Base-by-base conservation (phyloP, 2,888 invertebrate genomes). In the Magallana nippona region DNA sequence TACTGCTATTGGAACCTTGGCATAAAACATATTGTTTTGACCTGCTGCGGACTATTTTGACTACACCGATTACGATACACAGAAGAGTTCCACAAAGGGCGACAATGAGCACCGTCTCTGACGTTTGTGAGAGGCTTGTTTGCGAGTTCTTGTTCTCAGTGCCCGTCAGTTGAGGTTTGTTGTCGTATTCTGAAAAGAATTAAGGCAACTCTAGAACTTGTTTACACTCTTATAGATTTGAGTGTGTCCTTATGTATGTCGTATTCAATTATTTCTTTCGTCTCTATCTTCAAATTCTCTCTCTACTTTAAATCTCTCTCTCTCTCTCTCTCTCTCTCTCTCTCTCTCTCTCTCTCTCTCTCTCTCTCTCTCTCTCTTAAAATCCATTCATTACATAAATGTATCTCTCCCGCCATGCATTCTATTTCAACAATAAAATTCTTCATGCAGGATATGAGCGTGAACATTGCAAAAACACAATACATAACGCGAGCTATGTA, bases 11-110 rank as follows among this genome's bases (percentile, higher is more conserved):
- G 27, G 71, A 71, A 15, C 3, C 13, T 71, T 32, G 19, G 15
- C 71, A 11, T 15, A 71, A 15, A 27, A 71, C 32, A 19, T 27
- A 11, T 0, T 71, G 71, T 27, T 11, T 27, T 5, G 71, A 32
- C 15, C 32, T 71, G 32, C 71, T 27, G 22, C 71, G 32, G 22
- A 71, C 15, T 13, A 71, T 1, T 71, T 71, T 71, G 27, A 71
- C 27, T 15, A 32, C 5, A 13, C 22, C 32, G 22, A 71, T 15
- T 3, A 32, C 71, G 13, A 71, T 22, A 15, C 71, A 71, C 2
- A 71, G 71, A 71, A 71, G 27, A 27, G 71, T 71, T 19, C 22
- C 71, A 71, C 27, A 71, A 71, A 71, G 71, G 71, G 71, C 71
- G 71, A 71, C 71, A 71, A 71, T 71, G 5, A 71, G 27, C 19